Evolutionary conservation across 2,797 vertebrate species (phyloP), one percentile per base, ranked within the genome.

Genomic region (Neosilurus mollespiculum): DNA sequence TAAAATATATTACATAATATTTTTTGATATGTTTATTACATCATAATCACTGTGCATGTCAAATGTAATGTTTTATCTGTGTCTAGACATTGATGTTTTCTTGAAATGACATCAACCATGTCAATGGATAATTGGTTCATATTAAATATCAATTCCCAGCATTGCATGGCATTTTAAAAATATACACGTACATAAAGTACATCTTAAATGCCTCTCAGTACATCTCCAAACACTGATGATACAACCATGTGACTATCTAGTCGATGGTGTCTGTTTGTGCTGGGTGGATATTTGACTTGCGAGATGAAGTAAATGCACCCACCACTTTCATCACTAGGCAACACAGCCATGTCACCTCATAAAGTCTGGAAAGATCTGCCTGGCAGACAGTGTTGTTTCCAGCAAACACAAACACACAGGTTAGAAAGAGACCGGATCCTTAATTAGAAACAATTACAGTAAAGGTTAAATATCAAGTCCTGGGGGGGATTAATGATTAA

Each of bases 241-340:
- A 0, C n/a, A 15, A 10, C 18, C 64, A 62, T 62, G 56, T 78
- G 78, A 54, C 51, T 22, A 65, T 88, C 76, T 81, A 71, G 49
- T 20, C 16, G 61, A 61, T 16, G 84, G 14, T 64, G 34, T 54
- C 54, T 0, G 58, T 84, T 83, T 85, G 34, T 81, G 49, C 78
- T 51, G 20, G 69, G 72, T 24, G 69, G 49, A 86, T 84, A 12
- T 82, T 77, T 83, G 75, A 80, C 73, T 62, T 82, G 26, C 2
- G 72, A 78, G 69, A 49, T 82, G 81, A 83, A 59, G 20, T 72
- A 75, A 84, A 82, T 56, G 84, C 78, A 78, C 58, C 75, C 80
- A 80, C 75, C 80, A 80, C 61, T 58, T 78, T 82, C 78, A 89
- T 88, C 82, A 81, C 89, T 85, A 87, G 67, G 87, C 88, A 88